Evolutionary conservation across 2,888 invertebrate genomes (phyloP).

Genomic region (Papilio elwesi): DNA sequence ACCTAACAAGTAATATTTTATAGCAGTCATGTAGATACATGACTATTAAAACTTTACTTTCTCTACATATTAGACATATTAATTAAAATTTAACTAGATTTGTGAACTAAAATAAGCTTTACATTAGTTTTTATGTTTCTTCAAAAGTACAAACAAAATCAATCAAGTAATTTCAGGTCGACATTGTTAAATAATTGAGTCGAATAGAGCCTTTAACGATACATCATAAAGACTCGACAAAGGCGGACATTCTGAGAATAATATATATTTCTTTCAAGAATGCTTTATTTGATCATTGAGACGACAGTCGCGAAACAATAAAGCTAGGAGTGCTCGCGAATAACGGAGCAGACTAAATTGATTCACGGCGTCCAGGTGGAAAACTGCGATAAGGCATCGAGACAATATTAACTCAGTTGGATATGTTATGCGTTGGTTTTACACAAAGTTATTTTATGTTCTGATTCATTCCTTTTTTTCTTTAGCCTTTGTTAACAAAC

Average conservation of each 20-base stretch:
- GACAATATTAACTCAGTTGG: slow-evolving; percentile 31
- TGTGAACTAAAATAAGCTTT: no score
- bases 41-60: no score
- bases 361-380: slow-evolving; percentile 52
- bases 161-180: slow-evolving; percentile 1
- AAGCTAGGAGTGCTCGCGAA: slow-evolving; percentile 41
- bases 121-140: no score
- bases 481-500: no score
- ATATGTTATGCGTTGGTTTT: background rate
- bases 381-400: slow-evolving; percentile 53
- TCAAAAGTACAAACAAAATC: no score
- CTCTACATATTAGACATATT: no score
- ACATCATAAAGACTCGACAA: slow-evolving; percentile 13
- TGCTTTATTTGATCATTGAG: slow-evolving; percentile 26
- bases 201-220: slow-evolving; percentile 10
- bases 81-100: no score
- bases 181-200: slow-evolving; percentile 7
- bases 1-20: no score
- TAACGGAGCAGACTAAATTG: slow-evolving; percentile 45
- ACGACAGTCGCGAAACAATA: slow-evolving; percentile 35
- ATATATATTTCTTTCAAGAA: slow-evolving; percentile 35
- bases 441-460: background rate
- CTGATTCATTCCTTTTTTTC: no score
- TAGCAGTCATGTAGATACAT: no score
- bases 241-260: slow-evolving; percentile 26